Percentiles rank a stretch among this genome's conserved stretches.
Conservation (phyloP, 2,797 vertebrate species). For the Scolopax bukidnonensis region DNA sequence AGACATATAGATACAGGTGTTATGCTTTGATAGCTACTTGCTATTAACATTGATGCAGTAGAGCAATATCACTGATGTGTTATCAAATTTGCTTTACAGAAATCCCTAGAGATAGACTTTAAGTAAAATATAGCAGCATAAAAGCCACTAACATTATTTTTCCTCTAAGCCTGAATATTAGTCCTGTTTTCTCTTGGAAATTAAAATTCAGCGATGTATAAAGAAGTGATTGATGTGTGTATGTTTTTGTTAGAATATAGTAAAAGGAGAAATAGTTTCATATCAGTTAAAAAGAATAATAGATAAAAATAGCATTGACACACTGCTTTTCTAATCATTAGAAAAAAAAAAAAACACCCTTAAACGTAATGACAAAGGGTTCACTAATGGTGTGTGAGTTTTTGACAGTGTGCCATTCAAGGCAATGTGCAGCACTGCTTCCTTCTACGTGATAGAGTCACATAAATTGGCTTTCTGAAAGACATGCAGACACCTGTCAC, state of each 20-base stretch:
- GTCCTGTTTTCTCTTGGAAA: slow-evolving; percentile 26
- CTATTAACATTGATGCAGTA: neutral
- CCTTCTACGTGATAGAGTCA: neutral
- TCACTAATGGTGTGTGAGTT: neutral
- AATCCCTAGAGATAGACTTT: neutral
- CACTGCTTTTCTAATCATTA: neutral
- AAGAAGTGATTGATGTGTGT: slow-evolving; percentile 43
- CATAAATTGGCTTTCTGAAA: slow-evolving; percentile 37
- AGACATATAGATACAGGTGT: neutral
- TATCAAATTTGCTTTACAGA: neutral
- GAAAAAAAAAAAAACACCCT: neutral
- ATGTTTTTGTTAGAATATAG: neutral
- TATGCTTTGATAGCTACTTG: neutral
- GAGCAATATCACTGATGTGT: neutral
- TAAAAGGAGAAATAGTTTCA: neutral
- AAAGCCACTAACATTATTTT: neutral
- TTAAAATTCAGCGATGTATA: slow-evolving; percentile 25
- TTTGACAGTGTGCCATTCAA: slow-evolving; percentile 5
- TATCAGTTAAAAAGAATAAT: neutral
- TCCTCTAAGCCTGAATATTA: slow-evolving; percentile 4
- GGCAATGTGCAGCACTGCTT: neutral
- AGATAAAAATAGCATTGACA: neutral
- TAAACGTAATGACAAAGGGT: neutral
- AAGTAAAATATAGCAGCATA: neutral
- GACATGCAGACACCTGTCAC: slow-evolving; percentile 63